These are phyloP conservation scores for Alosa sapidissima DNA, from an alignment of 2,797 vertebrate species.

Conservation along the genomic window DNA sequence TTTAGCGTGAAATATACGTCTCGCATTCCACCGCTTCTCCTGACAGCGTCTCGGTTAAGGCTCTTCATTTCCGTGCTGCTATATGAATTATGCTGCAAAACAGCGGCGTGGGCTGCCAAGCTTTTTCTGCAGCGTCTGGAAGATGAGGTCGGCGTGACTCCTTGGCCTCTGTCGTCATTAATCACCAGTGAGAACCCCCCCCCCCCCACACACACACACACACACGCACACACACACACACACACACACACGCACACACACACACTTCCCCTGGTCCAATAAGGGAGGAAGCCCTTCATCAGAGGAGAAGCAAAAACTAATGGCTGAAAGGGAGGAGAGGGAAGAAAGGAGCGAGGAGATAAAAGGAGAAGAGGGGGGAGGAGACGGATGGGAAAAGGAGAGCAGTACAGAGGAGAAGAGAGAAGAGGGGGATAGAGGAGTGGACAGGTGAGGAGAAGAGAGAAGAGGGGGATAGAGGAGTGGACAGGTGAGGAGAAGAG, in stretches of 20 bases:
- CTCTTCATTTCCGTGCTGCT: slow-evolving; percentile 57
- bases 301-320: not conserved
- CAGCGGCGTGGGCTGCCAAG: slow-evolving; percentile 43
- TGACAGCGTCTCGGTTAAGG: slow-evolving; percentile 36
- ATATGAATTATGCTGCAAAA: slow-evolving; percentile 61
- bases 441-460: not conserved
- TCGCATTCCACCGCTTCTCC: slow-evolving; percentile 51
- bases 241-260: no score
- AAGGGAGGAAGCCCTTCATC: slow-evolving; percentile 36
- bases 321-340: not conserved
- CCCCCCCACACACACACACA: no score
- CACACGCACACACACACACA: no score
- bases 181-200: slow-evolving; percentile 65
- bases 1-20: slow-evolving; percentile 57
- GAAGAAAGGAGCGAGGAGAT: not conserved
- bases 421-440: no score
- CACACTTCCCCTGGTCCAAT: slow-evolving; percentile 8
- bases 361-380: not conserved
- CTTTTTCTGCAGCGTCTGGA: slow-evolving; percentile 47
- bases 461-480: no score
- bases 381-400: not conserved
- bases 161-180: slow-evolving; percentile 61
- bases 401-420: not conserved
- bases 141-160: slow-evolving; percentile 50
- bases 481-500: no score